A percentile compares a stretch with the other conserved stretches of the same genome.
Evolutionary conservation across 1,140 invertebrate genomes (phyloP).

Genomic region (Calosoma granatense): DNA sequence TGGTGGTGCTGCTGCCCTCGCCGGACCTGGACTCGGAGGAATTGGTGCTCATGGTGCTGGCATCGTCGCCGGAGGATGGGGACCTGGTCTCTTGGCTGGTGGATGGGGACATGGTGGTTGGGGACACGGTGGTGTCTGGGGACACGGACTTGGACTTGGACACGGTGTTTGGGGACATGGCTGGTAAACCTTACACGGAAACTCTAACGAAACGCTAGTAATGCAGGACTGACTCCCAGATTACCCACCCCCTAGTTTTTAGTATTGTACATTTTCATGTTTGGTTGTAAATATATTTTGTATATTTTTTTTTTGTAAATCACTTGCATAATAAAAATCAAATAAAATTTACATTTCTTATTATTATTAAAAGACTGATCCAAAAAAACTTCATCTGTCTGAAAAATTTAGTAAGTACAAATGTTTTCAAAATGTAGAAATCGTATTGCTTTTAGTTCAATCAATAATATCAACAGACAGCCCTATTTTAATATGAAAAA

Average conservation of each 20-base stretch:
- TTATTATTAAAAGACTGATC: too few species aligned
- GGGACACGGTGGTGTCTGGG: not conserved
- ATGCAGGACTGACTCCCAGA: conserved; percentile 1
- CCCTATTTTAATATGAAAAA: too few species aligned
- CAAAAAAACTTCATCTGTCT: too few species aligned
- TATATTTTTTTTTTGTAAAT: not conserved
- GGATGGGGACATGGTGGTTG: not conserved
- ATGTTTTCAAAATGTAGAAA: too few species aligned
- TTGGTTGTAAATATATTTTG: conserved; percentile 8
- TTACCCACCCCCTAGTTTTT: not conserved
- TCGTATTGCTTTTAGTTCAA: too few species aligned
- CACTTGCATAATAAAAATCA: too few species aligned
- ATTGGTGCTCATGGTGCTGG: not conserved
- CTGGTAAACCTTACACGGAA: not conserved
- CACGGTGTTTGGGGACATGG: conserved; percentile 3
- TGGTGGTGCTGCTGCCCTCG: not conserved
- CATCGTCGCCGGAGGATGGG: not conserved
- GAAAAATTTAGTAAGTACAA: too few species aligned
- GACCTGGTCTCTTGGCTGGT: not conserved
- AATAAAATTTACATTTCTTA: too few species aligned
- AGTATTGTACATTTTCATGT: conserved; percentile 3
- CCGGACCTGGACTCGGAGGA: conserved; percentile 5
- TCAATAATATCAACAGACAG: too few species aligned
- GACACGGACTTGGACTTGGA: too few species aligned
- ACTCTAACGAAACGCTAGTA: not conserved